Conservation (phyloP, 2,797 vertebrate genomes). For the Bradypodion pumilum region DNA sequence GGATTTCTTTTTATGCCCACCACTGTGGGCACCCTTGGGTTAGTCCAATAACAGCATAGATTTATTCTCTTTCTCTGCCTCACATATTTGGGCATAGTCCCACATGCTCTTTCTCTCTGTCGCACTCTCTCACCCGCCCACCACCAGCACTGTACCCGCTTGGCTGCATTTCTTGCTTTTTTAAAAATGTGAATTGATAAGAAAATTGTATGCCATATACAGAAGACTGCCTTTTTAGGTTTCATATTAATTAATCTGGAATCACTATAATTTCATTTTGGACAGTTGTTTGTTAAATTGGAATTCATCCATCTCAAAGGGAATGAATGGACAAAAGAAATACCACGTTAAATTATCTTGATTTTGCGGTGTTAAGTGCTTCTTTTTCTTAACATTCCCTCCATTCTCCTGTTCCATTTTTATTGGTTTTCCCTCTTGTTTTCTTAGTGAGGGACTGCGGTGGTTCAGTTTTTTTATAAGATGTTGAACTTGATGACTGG, state of each 20-base stretch:
- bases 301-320: not conserved
- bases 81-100: not conserved
- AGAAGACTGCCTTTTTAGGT: not conserved
- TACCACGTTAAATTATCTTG: not conserved
- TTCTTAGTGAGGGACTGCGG: not conserved
- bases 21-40: too few relatives aligned
- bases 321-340: not conserved
- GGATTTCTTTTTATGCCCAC: too few relatives aligned
- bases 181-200: not conserved
- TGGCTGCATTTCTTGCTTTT: not conserved
- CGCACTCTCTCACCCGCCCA: too few relatives aligned
- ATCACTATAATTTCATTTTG: not conserved
- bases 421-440: not conserved
- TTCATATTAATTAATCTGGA: not conserved
- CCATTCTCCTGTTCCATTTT: not conserved
- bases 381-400: not conserved
- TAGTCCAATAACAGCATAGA: too few relatives aligned
- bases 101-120: not conserved
- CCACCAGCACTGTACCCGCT: not conserved
- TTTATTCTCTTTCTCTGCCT: not conserved
- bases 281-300: not conserved
- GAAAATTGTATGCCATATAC: not conserved
- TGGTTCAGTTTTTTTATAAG: too few relatives aligned
- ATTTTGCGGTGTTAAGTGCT: not conserved
- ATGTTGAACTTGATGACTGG: too few relatives aligned